These are phyloP conservation scores for Latrodectus geometricus DNA, from an alignment of 1,140 invertebrate species.

Conservation along the genomic window DNA sequence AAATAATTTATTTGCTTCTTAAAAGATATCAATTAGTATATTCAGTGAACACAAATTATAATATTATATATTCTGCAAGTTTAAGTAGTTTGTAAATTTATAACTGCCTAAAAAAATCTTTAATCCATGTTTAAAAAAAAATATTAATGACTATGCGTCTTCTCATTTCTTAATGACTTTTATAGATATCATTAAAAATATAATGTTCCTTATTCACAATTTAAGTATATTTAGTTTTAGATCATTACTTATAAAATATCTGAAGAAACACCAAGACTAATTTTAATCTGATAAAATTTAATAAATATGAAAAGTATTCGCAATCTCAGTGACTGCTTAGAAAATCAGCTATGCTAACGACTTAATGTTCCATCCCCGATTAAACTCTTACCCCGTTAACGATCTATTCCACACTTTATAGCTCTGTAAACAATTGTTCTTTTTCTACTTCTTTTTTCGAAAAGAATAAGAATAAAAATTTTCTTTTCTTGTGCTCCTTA, in stretches of 20 bases:
- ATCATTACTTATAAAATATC: background rate
- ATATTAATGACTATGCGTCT: background rate
- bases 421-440: background rate
- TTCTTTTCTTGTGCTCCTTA: background rate
- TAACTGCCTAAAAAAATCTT: too few species aligned
- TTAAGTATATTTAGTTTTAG: background rate
- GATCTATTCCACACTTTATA: background rate
- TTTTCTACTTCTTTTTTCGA: conserved; percentile 6
- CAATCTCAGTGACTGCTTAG: background rate
- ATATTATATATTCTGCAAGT: too few species aligned
- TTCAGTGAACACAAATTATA: too few species aligned
- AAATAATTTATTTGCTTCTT: too few species aligned
- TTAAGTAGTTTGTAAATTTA: too few species aligned
- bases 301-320: background rate
- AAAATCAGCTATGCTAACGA: conserved; percentile 34
- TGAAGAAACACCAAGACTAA: background rate
- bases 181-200: background rate
- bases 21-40: too few species aligned
- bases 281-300: background rate
- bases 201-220: background rate
- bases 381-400: conserved; percentile 19
- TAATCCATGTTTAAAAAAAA: too few species aligned
- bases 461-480: conserved; percentile 28
- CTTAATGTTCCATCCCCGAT: conserved; percentile 38
- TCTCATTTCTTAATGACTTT: background rate